Conservation (phyloP, 2,113 vertebrate species). For the Hyperopisus bebe region DNA sequence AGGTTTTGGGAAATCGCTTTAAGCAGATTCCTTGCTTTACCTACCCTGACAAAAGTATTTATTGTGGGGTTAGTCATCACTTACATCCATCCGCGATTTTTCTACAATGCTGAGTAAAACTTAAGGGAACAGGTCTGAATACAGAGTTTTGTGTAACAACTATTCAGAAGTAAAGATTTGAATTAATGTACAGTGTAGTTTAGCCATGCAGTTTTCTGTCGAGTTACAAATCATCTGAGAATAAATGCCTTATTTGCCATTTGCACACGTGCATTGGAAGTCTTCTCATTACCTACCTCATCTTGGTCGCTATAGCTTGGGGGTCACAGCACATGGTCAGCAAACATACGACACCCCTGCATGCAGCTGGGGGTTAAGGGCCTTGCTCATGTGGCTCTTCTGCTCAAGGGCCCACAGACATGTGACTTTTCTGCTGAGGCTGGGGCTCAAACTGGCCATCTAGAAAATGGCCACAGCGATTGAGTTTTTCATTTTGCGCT, state of each 20-base stretch:
- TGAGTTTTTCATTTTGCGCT: neutral
- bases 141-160: neutral
- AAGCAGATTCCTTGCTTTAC: neutral
- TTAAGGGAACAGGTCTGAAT: neutral
- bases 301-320: neutral
- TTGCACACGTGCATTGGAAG: neutral
- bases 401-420: too few relatives aligned
- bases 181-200: neutral
- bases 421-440: neutral
- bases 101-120: neutral
- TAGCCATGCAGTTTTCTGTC: neutral
- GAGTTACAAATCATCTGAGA: neutral
- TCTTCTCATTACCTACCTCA: neutral
- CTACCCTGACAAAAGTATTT: neutral
- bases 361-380: neutral
- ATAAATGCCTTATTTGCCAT: neutral
- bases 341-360: neutral
- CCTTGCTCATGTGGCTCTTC: neutral
- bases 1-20: neutral
- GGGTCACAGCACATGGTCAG: neutral
- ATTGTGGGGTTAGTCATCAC: neutral
- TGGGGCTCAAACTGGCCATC: neutral
- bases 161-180: neutral
- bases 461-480: neutral
- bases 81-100: neutral